phyloP scores from a whole-genome alignment of 2,113 vertebrate genomes.

The Cochlearius cochlearius region DNA sequence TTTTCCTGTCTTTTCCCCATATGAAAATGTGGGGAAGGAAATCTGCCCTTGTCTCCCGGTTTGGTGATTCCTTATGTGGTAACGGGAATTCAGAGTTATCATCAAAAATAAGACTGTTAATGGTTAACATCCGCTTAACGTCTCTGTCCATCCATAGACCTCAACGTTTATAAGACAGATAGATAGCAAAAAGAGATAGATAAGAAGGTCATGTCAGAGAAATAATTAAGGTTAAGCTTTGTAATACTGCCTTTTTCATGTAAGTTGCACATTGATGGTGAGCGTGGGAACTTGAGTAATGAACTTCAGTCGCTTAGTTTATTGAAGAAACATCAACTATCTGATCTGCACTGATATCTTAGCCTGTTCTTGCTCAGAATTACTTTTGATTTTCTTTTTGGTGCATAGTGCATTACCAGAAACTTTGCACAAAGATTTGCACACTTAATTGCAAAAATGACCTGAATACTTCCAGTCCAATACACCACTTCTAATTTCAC shows the following conservation, averaged over 20 bases:
- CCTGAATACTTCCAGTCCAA: background rate
- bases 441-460: background rate
- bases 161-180: background rate
- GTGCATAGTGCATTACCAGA: accelerated
- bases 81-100: background rate
- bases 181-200: background rate
- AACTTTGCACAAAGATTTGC: background rate
- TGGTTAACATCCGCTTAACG: background rate
- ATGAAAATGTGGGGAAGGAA: background rate
- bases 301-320: background rate
- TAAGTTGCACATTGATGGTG: background rate
- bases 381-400: background rate
- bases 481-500: background rate
- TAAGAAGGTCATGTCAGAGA: background rate
- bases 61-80: background rate
- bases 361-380: background rate
- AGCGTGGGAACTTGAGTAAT: background rate
- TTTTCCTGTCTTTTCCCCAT: background rate
- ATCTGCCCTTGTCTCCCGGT: background rate
- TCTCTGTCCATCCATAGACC: background rate
- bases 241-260: background rate
- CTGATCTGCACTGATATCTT: background rate
- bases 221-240: background rate
- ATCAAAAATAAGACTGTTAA: background rate
- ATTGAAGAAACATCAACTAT: background rate